phyloP scores from a whole-genome alignment of 2,888 invertebrate genomes.

The Anthoptus insignis region DNA sequence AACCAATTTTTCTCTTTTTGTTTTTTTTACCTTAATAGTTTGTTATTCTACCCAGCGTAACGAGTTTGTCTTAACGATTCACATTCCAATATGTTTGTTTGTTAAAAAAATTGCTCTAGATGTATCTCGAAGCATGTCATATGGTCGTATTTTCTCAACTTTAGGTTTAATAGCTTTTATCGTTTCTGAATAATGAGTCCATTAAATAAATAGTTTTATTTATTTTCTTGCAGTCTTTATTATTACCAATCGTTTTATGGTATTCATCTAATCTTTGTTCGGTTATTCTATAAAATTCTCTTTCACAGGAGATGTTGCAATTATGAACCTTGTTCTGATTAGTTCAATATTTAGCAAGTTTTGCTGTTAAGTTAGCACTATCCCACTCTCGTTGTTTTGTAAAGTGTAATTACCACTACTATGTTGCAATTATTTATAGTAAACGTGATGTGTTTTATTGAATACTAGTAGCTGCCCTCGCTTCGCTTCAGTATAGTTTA shows the following conservation, averaged over 20 bases:
- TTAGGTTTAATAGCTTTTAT: not conserved
- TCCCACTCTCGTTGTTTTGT: slow-evolving; percentile 60
- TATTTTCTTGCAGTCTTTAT: not conserved
- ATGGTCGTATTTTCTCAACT: not conserved
- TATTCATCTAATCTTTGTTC: slow-evolving; percentile 50
- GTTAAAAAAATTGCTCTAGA: not conserved
- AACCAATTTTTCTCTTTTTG: not conserved
- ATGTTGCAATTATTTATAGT: slow-evolving; percentile 1
- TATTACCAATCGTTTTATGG: slow-evolving; percentile 26
- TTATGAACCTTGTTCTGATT: slow-evolving; percentile 76
- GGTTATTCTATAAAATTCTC: slow-evolving; percentile 49
- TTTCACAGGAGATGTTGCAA: slow-evolving; percentile 78
- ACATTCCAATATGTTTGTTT: slow-evolving; percentile 3
- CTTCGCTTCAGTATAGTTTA: no score
- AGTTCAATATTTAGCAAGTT: slow-evolving; percentile 74
- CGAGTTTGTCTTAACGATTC: not conserved
- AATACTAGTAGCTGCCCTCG: no score
- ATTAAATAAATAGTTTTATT: not conserved
- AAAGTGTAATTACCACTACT: slow-evolving; percentile 57
- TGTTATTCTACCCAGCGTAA: not conserved
- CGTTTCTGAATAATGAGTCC: not conserved
- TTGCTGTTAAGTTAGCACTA: slow-evolving; percentile 62
- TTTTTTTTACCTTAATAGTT: not conserved
- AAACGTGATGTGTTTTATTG: not conserved
- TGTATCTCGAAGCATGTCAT: not conserved